These are phyloP conservation scores for Balaeniceps rex DNA, from an alignment of 2,113 vertebrate genomes.

Conservation along the genomic window DNA sequence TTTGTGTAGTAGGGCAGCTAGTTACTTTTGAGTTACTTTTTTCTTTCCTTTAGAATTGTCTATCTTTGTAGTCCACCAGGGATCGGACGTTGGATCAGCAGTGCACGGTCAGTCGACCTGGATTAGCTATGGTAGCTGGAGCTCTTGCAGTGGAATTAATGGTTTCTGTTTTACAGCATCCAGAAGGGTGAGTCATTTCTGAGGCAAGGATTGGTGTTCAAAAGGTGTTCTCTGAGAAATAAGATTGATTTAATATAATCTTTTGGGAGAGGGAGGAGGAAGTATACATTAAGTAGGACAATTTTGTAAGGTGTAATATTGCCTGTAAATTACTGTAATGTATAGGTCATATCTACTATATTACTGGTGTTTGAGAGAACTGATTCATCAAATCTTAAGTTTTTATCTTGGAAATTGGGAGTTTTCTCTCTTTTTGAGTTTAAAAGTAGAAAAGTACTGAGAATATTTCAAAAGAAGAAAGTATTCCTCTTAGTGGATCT, in stretches of 20 bases:
- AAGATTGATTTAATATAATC: too few relatives aligned
- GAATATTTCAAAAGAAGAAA: background rate
- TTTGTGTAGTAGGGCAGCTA: background rate
- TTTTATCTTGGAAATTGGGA: background rate
- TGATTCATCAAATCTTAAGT: background rate
- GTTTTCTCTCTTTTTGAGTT: background rate
- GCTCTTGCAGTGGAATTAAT: slow-evolving; percentile 95
- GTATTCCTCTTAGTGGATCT: background rate
- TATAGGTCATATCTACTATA: background rate
- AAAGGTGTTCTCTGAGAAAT: background rate
- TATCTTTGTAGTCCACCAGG: slow-evolving; percentile 86
- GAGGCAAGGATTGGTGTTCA: background rate
- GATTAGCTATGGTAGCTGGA: slow-evolving; percentile 93
- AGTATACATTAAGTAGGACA: background rate
- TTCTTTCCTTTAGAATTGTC: background rate
- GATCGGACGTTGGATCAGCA: slow-evolving; percentile 97
- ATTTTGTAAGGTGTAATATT: background rate
- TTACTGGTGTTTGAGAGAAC: background rate
- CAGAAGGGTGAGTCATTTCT: slow-evolving; percentile 85
- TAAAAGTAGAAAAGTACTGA: background rate
- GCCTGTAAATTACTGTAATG: background rate
- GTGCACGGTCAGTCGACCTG: slow-evolving; percentile 95
- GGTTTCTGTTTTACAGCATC: slow-evolving; percentile 95
- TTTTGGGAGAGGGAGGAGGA: background rate
- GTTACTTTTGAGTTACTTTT: background rate